These are phyloP conservation scores for Antechinus stuartii DNA, from an alignment of 2,113 vertebrate species.

Conservation along the genomic window DNA sequence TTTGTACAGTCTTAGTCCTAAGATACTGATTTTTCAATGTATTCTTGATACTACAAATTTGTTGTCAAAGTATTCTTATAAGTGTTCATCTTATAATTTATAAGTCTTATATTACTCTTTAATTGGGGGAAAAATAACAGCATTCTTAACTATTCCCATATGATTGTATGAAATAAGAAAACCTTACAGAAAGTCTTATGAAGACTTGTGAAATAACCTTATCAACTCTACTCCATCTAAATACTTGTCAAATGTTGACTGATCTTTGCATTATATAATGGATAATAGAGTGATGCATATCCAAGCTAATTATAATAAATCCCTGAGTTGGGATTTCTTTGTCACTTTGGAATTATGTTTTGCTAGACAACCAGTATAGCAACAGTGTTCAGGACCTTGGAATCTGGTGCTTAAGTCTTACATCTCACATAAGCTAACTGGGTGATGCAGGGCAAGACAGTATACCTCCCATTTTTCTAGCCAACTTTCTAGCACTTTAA, in stretches of 20 bases:
- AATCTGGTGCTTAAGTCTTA: background rate
- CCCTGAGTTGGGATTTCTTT: background rate
- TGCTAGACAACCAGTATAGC: background rate
- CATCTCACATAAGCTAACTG: background rate
- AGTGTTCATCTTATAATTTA: background rate
- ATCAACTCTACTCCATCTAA: constrained; percentile 13
- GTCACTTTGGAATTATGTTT: background rate
- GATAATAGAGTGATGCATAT: background rate
- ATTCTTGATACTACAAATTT: constrained; percentile 31
- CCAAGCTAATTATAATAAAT: background rate
- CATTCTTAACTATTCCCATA: background rate
- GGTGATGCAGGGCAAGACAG: background rate
- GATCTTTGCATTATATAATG: background rate
- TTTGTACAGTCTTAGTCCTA: background rate
- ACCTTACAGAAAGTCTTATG: background rate
- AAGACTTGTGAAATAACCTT: background rate
- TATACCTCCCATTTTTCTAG: background rate
- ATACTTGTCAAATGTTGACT: constrained; percentile 13
- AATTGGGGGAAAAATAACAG: background rate
- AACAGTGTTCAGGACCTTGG: background rate
- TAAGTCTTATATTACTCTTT: background rate
- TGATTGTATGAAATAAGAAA: constrained; percentile 38
- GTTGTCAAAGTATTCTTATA: background rate
- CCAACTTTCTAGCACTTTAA: background rate
- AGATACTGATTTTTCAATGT: background rate